phyloP scores from a whole-genome alignment of 2,113 vertebrate genomes.

The Pagrus major region DNA sequence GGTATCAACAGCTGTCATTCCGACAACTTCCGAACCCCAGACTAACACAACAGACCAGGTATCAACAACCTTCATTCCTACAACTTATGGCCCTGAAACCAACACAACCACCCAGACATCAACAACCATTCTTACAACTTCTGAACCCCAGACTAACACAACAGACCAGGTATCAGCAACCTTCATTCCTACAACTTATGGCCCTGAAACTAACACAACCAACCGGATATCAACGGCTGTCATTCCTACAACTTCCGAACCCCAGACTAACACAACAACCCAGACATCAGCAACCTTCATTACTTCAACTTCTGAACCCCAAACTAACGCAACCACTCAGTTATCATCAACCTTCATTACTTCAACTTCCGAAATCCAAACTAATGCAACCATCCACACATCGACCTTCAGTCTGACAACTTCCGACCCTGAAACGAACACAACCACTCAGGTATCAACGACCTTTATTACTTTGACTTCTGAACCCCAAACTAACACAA shows the following conservation, averaged over 20 bases:
- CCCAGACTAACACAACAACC: not conserved
- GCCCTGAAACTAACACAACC: not conserved
- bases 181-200: not conserved
- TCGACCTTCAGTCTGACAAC: not conserved
- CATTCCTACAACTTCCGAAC: not conserved
- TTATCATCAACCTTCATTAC: too few relatives aligned
- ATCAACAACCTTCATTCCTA: not conserved
- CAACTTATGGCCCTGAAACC: not conserved
- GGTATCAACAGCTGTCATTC: not conserved
- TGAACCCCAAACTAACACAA: not conserved
- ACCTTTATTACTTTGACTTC: too few relatives aligned
- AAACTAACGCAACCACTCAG: not conserved
- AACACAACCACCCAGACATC: not conserved
- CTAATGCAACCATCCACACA: not conserved
- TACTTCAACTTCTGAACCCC: too few relatives aligned
- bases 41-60: not conserved
- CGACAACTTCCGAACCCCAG: not conserved
- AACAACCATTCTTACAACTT: not conserved
- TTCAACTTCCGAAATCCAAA: not conserved
- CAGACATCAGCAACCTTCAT: too few relatives aligned
- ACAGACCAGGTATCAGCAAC: not conserved
- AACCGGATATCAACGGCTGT: not conserved
- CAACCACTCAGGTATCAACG: not conserved
- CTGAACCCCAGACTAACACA: not conserved
- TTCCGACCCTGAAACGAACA: not conserved